These are phyloP conservation scores for Hydropsyche tenuis DNA, from an alignment of 1,140 invertebrate species.

Conservation along the genomic window DNA sequence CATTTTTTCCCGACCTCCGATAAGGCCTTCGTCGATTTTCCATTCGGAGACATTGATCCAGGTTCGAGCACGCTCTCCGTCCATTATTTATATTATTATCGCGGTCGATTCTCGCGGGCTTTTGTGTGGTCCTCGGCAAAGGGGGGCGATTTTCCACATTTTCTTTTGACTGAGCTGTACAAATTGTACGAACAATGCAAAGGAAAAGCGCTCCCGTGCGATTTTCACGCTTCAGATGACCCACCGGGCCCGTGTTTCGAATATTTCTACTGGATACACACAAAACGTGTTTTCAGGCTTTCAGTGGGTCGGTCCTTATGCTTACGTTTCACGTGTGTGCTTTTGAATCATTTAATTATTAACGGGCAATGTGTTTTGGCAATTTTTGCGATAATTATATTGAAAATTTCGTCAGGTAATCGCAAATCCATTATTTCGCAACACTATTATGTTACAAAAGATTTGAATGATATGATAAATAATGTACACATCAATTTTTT, in stretches of 20 bases:
- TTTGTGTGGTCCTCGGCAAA: neutral
- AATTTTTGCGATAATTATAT: no score
- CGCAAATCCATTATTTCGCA: no score
- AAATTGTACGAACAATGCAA: conserved; percentile 13
- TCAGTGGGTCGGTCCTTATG: no score
- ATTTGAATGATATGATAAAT: no score
- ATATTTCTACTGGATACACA: neutral
- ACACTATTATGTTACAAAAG: no score
- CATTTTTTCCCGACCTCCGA: no score
- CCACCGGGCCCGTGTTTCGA: neutral
- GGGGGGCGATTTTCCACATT: neutral
- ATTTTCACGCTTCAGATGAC: neutral
- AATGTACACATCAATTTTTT: no score
- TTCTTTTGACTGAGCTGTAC: neutral
- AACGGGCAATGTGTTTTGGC: no score
- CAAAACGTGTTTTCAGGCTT: neutral
- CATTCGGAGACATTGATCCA: conserved; percentile 1
- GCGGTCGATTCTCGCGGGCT: conserved; percentile 2
- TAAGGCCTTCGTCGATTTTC: no score
- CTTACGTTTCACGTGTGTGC: no score
- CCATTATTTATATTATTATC: neutral
- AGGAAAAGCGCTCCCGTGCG: neutral
- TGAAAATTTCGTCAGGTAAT: no score
- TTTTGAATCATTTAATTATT: no score
- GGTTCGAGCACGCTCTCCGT: neutral